Percentiles rank a stretch among this genome's conserved stretches.
Evolutionary conservation across 1,140 invertebrate species (phyloP).

Genomic region (Oncopodura yosiiana): DNA sequence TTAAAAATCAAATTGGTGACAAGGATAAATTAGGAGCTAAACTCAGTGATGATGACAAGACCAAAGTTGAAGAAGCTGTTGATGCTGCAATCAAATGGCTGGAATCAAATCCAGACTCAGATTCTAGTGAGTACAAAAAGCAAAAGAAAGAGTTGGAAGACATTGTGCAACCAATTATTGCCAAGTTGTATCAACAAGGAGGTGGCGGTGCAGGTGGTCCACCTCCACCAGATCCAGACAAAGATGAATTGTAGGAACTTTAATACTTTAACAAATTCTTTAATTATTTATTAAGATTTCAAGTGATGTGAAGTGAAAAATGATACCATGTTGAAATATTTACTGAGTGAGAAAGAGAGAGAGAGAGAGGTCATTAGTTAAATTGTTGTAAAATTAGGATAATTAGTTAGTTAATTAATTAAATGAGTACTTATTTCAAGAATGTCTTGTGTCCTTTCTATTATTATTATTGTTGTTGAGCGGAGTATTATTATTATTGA

Average conservation of each 20-base stretch:
- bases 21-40: slow-evolving; percentile 97
- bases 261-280: background rate
- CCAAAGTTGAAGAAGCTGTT: slow-evolving; percentile 89
- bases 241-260: slow-evolving; percentile 63
- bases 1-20: slow-evolving; percentile 95
- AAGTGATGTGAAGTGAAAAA: background rate
- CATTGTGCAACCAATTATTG: slow-evolving; percentile 92
- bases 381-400: too few relatives aligned
- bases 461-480: too few relatives aligned
- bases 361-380: background rate
- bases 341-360: background rate
- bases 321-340: background rate
- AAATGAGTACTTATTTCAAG: too few relatives aligned
- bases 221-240: slow-evolving; percentile 45
- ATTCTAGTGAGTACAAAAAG: slow-evolving; percentile 86
- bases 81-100: slow-evolving; percentile 98
- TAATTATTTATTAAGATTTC: background rate
- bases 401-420: too few relatives aligned
- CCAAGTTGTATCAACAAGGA: slow-evolving; percentile 86
- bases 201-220: slow-evolving; percentile 56
- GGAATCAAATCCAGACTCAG: slow-evolving; percentile 88
- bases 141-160: slow-evolving; percentile 96
- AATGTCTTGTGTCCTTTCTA: too few relatives aligned
- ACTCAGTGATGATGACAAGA: slow-evolving; percentile 78
- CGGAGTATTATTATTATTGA: too few relatives aligned